Base-by-base conservation (phyloP, 2,888 invertebrate genomes). In the Diadromus collaris region DNA sequence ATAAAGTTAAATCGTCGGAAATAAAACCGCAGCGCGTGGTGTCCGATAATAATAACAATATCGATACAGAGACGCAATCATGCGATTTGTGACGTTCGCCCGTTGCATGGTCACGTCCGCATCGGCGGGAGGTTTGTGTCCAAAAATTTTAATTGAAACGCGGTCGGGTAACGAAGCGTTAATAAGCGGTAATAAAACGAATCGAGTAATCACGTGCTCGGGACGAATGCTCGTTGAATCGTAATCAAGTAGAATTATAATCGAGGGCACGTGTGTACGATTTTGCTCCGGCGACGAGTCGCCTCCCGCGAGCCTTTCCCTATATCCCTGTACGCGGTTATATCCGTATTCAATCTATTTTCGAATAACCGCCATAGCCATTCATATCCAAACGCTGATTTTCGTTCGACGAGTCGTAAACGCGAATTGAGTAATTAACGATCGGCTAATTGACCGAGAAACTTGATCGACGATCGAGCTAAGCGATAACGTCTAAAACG, bases 101-200 rank as follows among this genome's bases (percentile, higher is more conserved):
- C 32, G 51, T 41, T 48, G 19, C 34, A 48, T 48, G 54, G 24
- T 51, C 51, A 21, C 51, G 24, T 51, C 21, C 24, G 51, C 21
- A 51, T 21, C 24, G 21, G 10, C 24, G 51, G 48, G 21, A 70
- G 34, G 48, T 58, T 65, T 41, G 58, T 60, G 69, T 21, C 46
- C 46, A 38, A 70, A 67, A 65, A 60, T 73, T 68, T 78, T 60
- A 54, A 54, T 65, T 67, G 70, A 65, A 78, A 71, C 54, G 34
- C 70, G 70, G 48, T 71, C 61, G 67, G 29, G 65, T 70, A 74
- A 70, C 67, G 78, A 71, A 78, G 64, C 78, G 78, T 75, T 75
- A 64, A 74, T 78, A 74, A 70, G 78, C 68, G 78, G 64, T 58
- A 74, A 74, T 60, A 65, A 64, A 64, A 61, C 58, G 61, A 48